Base-by-base conservation (phyloP, 2,888 invertebrate genomes). In the Aleiodes leptofemur region DNA sequence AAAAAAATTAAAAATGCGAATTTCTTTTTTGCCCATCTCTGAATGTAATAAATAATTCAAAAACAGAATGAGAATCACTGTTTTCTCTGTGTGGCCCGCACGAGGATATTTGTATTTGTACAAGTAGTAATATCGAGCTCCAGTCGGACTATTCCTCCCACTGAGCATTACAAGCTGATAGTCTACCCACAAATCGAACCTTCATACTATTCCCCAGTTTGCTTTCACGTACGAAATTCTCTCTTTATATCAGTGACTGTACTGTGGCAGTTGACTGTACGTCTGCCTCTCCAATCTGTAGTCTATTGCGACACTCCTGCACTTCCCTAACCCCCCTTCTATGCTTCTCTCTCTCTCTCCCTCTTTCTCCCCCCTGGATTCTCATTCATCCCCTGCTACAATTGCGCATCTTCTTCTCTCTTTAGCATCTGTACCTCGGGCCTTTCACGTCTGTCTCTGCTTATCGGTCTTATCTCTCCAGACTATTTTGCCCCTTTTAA, bases 241-340 rank as follows among this genome's bases (percentile, higher is more conserved):
- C 51, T n/a, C 48, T 48, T 48, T 38, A 56, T 69, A 50, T 4
- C 59, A 76, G 70, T 64, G 84, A 86, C 85, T 86, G 84, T 86
- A 85, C 84, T 73, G 71, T 76, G 77, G 79, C 78, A 78, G 73
- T 81, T 78, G 86, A 87, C 86, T 86, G 86, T 85, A 86, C 83
- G 87, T 86, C 86, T 87, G 86, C 85, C 83, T 85, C 84, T 86
- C 83, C 86, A 88, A 88, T 88, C 87, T 87, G 84, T 86, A 80
- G 78, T 76, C 81, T 79, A 80, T 81, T 81, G 84, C 84, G 82
- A 83, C 82, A 82, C 83, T 83, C 81, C 81, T 81, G 79, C 81
- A 77, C 82, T 82, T 80, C 80, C 75, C 76, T 64, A 70, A 74
- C 69, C 70, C 69, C 69, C 43, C 76, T 53, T 68, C 61, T 34